Conservation (phyloP, 2,888 invertebrate species). For the Mechanitis mazaeus region DNA sequence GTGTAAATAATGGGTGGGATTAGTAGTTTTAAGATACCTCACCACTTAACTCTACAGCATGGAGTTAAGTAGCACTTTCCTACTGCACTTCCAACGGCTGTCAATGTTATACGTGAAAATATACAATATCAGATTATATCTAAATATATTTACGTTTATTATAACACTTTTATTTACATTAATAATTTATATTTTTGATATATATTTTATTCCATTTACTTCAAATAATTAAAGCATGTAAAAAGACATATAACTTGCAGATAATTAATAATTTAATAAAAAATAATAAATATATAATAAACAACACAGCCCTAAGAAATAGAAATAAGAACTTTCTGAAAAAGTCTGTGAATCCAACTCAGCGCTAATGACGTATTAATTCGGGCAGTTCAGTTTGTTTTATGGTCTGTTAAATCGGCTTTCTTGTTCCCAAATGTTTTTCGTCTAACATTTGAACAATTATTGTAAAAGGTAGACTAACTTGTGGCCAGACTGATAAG, state of each 20-base stretch:
- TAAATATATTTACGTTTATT: no score
- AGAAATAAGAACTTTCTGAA: slow-evolving; percentile 35
- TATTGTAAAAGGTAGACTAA: neutral
- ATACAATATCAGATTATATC: no score
- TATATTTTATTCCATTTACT: no score
- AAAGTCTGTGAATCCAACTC: slow-evolving; percentile 42
- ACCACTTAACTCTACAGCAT: slow-evolving; percentile 1
- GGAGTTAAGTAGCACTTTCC: slow-evolving; percentile 1
- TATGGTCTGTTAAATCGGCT: slow-evolving; percentile 26
- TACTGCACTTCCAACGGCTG: no score
- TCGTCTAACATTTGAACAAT: slow-evolving; percentile 3
- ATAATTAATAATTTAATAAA: neutral
- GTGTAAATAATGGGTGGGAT: slow-evolving; percentile 2
- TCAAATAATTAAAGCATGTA: no score
- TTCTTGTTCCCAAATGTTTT: slow-evolving; percentile 3
- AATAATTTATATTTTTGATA: no score
- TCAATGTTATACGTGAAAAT: no score
- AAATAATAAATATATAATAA: slow-evolving; percentile 4
- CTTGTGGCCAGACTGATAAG: no score
- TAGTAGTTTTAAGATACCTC: neutral
- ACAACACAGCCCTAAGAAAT: slow-evolving; percentile 37
- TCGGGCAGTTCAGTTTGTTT: slow-evolving; percentile 30
- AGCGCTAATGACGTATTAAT: slow-evolving; percentile 53
- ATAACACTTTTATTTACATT: no score
- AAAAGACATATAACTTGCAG: no score